phyloP scores from a whole-genome alignment of 2,797 vertebrate species.

The Nasua narica region DNA sequence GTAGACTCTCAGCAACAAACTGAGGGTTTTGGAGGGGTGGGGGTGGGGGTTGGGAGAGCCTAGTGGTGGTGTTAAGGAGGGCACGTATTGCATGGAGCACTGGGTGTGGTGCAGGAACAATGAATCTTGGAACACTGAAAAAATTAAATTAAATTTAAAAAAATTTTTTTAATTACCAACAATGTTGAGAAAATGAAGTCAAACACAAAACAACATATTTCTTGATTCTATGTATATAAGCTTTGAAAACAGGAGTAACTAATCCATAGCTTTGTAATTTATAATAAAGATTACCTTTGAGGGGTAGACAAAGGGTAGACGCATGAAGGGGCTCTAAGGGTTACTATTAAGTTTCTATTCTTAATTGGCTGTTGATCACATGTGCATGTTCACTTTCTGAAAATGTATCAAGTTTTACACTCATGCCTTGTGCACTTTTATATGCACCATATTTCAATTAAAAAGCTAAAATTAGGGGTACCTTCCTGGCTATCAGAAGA shows the following conservation, averaged over 20 bases:
- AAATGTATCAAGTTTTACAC: background rate
- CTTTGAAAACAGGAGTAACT: background rate
- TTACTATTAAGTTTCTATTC: background rate
- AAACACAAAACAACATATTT: background rate
- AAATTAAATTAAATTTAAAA: too few relatives aligned
- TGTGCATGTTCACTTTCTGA: background rate
- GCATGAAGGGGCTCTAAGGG: too few relatives aligned
- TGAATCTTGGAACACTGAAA: too few relatives aligned
- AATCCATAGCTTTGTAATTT: background rate
- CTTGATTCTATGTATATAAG: background rate
- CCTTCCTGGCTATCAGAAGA: background rate
- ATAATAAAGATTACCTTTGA: background rate
- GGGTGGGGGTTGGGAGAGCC: too few relatives aligned
- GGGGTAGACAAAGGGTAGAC: rapidly evolving
- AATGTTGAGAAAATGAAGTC: background rate
- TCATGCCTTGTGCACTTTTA: background rate
- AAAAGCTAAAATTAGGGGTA: background rate
- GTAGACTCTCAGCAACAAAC: too few relatives aligned
- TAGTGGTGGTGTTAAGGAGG: too few relatives aligned
- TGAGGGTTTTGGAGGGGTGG: too few relatives aligned
- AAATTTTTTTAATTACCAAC: too few relatives aligned
- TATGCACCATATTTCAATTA: background rate
- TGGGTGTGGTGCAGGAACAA: too few relatives aligned
- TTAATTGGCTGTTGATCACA: background rate
- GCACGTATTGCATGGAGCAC: too few relatives aligned